Evolutionary conservation across 2,113 vertebrate genomes (phyloP), one percentile per base, ranked within the genome.

Genomic region (Poeciliopsis retropinna): DNA sequence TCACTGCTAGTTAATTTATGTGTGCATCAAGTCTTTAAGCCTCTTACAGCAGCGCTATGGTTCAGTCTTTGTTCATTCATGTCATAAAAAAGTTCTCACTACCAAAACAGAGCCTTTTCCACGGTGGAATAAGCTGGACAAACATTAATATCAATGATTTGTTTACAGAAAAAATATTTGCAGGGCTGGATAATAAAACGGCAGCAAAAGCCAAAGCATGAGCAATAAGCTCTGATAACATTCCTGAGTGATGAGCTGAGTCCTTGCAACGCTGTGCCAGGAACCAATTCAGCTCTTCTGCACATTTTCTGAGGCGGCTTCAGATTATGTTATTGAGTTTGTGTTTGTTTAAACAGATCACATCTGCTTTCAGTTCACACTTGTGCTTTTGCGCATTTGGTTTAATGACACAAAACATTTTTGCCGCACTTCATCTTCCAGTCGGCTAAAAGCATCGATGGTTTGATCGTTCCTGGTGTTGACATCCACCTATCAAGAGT

Each of bases 201-300:
- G 15, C n/a, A 75, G 60, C 54, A n/a, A 37, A 76, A 75, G 66
- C 60, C 78, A 51, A 73, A 64, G 60, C 37, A 47, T 64, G 47
- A 41, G 4, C 68, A 0, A 13, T 72, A 70, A 82, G 76, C 57
- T 75, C 25, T 75, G 62, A 80, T 87, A 82, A 86, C 80, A 85
- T 87, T 86, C 75, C 77, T 72, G 61, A 81, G 65, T 6, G 12
- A 57, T 83, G 72, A 64, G 65, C 51, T 73, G 28, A 31, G 60
- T 47, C 11, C 28, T 31, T 54, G 27, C 5, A 37, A 22, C 61
- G 15, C 41, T 34, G 64, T 72, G 6, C 4, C 65, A 37, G 70
- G 27, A 65, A 84, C 61, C 47, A 0, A 0, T 15, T 37, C 17
- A 39, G 39, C n/a, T 1, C 28, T 60, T 72, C 15, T 66, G 1